A percentile compares a stretch with the other conserved stretches of the same genome.
phyloP scores from a whole-genome alignment of 2,113 vertebrate genomes.

The Dendropsophus ebraccatus region DNA sequence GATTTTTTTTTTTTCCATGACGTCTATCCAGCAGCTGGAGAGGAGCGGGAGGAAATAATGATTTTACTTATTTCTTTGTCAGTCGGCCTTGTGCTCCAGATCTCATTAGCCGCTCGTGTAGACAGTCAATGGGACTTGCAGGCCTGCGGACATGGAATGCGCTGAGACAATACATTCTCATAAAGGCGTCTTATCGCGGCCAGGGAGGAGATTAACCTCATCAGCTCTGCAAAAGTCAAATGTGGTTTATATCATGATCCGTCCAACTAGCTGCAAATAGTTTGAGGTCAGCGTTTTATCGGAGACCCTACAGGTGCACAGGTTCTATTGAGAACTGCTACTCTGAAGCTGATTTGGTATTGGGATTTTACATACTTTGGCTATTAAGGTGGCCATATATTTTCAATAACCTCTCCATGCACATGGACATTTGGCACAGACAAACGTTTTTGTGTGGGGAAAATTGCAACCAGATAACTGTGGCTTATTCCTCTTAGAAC shows the following conservation, averaged over 20 bases:
- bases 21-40: conserved; percentile 22
- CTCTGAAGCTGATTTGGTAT: too few species aligned
- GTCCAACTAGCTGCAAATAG: neutral
- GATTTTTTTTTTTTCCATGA: conserved; percentile 39
- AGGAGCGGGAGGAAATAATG: conserved; percentile 32
- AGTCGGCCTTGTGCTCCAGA: neutral
- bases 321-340: too few species aligned
- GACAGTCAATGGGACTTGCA: conserved; percentile 19
- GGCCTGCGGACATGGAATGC: conserved; percentile 37
- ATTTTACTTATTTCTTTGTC: conserved; percentile 46
- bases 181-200: conserved; percentile 30
- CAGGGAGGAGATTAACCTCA: conserved; percentile 27
- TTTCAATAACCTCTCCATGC: too few species aligned
- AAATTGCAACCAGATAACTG: too few species aligned
- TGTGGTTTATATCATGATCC: neutral
- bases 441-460: too few species aligned
- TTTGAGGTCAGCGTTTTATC: neutral
- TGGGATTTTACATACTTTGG: too few species aligned
- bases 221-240: conserved; percentile 6
- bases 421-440: too few species aligned
- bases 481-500: too few species aligned
- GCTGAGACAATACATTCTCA: conserved; percentile 45
- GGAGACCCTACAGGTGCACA: neutral
- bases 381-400: too few species aligned
- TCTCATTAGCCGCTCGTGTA: conserved; percentile 22